A percentile compares a stretch with the other conserved stretches of the same genome.
Evolutionary conservation across 2,888 invertebrate species (phyloP).

Genomic region (Epinotia brunnichana): DNA sequence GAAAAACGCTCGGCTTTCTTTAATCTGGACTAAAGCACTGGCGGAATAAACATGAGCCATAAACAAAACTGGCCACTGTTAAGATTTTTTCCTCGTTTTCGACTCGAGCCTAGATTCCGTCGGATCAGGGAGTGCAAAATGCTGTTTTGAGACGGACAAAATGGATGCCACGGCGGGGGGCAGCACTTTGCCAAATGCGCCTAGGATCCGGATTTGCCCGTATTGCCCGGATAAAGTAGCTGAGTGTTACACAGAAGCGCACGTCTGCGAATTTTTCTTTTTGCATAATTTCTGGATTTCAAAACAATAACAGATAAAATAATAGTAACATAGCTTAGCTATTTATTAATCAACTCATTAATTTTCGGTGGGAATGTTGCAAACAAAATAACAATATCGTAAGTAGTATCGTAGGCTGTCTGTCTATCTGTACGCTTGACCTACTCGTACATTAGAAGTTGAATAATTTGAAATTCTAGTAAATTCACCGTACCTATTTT

Average conservation of each 20-base stretch:
- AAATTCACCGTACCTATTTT: too few species aligned
- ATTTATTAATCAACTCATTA: too few species aligned
- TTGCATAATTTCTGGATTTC: too few species aligned
- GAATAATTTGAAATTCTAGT: too few species aligned
- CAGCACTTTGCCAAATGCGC: slow-evolving; percentile 77
- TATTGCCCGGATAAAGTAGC: slow-evolving; percentile 63
- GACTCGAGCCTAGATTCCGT: slow-evolving; percentile 44
- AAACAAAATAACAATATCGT: too few species aligned
- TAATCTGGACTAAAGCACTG: neutral
- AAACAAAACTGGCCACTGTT: slow-evolving; percentile 14
- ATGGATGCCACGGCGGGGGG: slow-evolving; percentile 64
- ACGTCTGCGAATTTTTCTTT: neutral
- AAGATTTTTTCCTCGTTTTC: slow-evolving; percentile 39
- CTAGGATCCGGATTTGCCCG: slow-evolving; percentile 74
- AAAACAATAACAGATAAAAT: too few species aligned
- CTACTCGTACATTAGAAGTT: too few species aligned
- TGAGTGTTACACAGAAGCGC: slow-evolving; percentile 54
- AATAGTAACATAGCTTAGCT: too few species aligned
- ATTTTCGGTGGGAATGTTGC: too few species aligned
- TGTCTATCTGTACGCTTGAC: too few species aligned
- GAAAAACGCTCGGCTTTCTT: too few species aligned
- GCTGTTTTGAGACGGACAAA: slow-evolving; percentile 71
- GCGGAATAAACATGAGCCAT: neutral
- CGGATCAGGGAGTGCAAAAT: slow-evolving; percentile 74
- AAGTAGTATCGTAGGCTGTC: too few species aligned